These are phyloP conservation scores for Paedocypris micromegethes DNA, from an alignment of 2,797 vertebrate species.

Conservation along the genomic window DNA sequence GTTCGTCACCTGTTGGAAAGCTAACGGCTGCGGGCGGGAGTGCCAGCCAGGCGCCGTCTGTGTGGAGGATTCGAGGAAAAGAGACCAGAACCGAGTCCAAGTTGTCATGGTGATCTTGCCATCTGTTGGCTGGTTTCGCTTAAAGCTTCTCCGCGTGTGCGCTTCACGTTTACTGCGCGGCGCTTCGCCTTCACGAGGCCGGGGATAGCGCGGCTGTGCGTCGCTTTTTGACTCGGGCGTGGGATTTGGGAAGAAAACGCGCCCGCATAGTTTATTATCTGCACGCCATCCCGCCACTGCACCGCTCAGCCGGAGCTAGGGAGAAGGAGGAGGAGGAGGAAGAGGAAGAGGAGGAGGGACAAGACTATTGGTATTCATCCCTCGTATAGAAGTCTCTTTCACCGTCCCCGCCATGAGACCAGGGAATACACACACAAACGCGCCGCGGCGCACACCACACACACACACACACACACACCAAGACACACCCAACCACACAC, in stretches of 20 bases:
- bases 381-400: constrained; percentile 52
- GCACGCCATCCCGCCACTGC: constrained; percentile 39
- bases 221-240: not conserved
- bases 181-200: not conserved
- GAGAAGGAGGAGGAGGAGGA: constrained; percentile 32
- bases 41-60: not conserved
- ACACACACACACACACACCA: constrained; percentile 30
- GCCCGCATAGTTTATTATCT: constrained; percentile 46
- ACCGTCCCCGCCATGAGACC: constrained; percentile 47
- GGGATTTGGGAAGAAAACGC: constrained; percentile 37
- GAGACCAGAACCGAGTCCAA: constrained; percentile 12
- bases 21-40: constrained; percentile 10
- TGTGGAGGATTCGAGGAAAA: constrained; percentile 10
- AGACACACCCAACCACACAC: too few species aligned
- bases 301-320: constrained; percentile 42
- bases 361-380: constrained; percentile 54
- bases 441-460: too few species aligned
- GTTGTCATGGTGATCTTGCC: constrained; percentile 49
- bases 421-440: constrained; percentile 43
- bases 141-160: not conserved
- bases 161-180: not conserved
- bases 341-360: constrained; percentile 40
- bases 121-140: constrained; percentile 30
- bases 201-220: not conserved
- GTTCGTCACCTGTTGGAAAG: constrained; percentile 43